phyloP scores from a whole-genome alignment of 2,888 invertebrate species.

The Cephonodes hylas region DNA sequence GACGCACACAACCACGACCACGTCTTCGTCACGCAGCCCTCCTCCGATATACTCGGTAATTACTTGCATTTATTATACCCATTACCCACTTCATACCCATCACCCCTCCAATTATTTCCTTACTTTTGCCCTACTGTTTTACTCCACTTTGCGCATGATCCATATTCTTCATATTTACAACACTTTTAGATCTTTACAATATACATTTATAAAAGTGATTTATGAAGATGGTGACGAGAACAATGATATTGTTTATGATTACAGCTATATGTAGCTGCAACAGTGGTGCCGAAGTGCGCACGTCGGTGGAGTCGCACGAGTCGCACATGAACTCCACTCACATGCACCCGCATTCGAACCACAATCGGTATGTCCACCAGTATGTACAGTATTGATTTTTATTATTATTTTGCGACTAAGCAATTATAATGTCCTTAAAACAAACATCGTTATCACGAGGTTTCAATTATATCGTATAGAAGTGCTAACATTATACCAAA shows the following conservation, averaged over 20 bases:
- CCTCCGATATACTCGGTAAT: constrained; percentile 62
- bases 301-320: constrained; percentile 70
- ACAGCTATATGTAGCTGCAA: constrained; percentile 74
- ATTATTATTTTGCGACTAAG: constrained; percentile 19
- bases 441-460: background rate
- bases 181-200: too few relatives aligned
- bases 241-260: too few relatives aligned
- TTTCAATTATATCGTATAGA: too few relatives aligned
- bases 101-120: too few relatives aligned
- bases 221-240: too few relatives aligned
- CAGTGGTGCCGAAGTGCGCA: constrained; percentile 56
- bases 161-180: too few relatives aligned
- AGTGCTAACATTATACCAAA: too few relatives aligned
- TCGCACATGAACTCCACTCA: constrained; percentile 61
- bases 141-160: too few relatives aligned
- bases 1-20: constrained; percentile 69
- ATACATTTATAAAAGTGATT: too few relatives aligned
- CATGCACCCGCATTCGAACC: constrained; percentile 58
- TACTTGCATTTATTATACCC: constrained; percentile 24
- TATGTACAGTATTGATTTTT: constrained; percentile 32
- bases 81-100: too few relatives aligned
- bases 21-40: constrained; percentile 61
- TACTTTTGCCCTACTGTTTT: too few relatives aligned
- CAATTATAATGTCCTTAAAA: constrained; percentile 9
- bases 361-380: constrained; percentile 67